Conservation (phyloP, 2,797 vertebrate genomes). For the Brachyalestes nurse region DNA sequence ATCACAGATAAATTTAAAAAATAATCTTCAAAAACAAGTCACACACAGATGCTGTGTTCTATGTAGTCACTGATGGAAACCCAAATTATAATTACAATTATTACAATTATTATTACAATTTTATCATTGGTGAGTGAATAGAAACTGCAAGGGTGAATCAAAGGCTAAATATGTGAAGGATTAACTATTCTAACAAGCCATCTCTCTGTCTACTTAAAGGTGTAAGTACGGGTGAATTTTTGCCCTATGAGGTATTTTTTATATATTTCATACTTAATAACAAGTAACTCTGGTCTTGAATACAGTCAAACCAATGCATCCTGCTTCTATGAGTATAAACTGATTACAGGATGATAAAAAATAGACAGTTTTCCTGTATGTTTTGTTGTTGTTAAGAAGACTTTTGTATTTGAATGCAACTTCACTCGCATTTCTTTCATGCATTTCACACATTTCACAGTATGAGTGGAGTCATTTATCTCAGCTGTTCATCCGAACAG, state of each 20-base stretch:
- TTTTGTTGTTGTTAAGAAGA: neutral
- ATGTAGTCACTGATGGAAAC: no score
- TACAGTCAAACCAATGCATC: neutral
- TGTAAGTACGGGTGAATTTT: neutral
- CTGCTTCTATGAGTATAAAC: neutral
- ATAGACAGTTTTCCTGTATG: neutral
- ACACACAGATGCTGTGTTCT: no score
- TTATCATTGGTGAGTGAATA: neutral
- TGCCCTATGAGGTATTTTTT: neutral
- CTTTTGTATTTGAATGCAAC: neutral
- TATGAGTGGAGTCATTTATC: constrained; percentile 36
- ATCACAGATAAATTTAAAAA: no score
- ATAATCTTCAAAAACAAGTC: no score
- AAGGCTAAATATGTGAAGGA: neutral
- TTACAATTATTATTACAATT: no score
- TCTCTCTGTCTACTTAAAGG: no score
- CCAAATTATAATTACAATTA: no score
- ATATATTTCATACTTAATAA: neutral
- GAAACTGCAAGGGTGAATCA: no score
- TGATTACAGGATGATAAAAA: neutral
- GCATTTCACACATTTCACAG: neutral
- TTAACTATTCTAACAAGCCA: neutral
- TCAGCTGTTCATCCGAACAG: constrained; percentile 59
- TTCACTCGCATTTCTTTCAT: neutral
- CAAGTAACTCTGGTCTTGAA: neutral